phyloP scores from a whole-genome alignment of 2,113 vertebrate species.

The Argyrosomus japonicus region DNA sequence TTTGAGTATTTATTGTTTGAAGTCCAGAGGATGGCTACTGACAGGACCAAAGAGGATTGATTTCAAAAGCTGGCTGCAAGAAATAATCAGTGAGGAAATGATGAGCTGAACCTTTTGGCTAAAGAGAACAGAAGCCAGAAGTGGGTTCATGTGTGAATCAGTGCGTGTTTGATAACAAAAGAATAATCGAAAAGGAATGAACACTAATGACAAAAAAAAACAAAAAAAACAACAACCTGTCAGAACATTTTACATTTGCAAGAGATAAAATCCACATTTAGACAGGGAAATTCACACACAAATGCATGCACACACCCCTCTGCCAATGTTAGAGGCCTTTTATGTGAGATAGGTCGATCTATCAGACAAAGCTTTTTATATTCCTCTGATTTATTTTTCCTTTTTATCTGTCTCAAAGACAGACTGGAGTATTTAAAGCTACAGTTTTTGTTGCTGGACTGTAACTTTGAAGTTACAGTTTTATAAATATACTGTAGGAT shows the following conservation, averaged over 20 bases:
- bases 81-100: slow-evolving; percentile 27
- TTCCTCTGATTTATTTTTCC: slow-evolving; percentile 9
- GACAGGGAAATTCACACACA: background rate
- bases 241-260: slow-evolving; percentile 35
- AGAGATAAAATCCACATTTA: slow-evolving; percentile 45
- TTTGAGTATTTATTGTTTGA: slow-evolving; percentile 32
- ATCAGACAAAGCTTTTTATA: slow-evolving; percentile 9
- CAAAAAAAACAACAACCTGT: background rate
- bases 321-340: slow-evolving; percentile 34
- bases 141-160: slow-evolving; percentile 3
- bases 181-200: slow-evolving; percentile 8
- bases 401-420: background rate
- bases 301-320: slow-evolving; percentile 4
- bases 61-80: slow-evolving; percentile 21
- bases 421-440: background rate
- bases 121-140: slow-evolving; percentile 6
- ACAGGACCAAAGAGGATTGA: slow-evolving; percentile 2
- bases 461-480: background rate
- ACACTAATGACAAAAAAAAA: background rate
- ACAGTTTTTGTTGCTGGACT: background rate
- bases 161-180: slow-evolving; percentile 17
- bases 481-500: background rate
- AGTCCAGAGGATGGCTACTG: slow-evolving; percentile 4
- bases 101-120: slow-evolving; percentile 16
- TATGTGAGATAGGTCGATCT: slow-evolving; percentile 25